Conservation (phyloP, 2,888 invertebrate genomes). For the Zaprionus bogoriensis region DNA sequence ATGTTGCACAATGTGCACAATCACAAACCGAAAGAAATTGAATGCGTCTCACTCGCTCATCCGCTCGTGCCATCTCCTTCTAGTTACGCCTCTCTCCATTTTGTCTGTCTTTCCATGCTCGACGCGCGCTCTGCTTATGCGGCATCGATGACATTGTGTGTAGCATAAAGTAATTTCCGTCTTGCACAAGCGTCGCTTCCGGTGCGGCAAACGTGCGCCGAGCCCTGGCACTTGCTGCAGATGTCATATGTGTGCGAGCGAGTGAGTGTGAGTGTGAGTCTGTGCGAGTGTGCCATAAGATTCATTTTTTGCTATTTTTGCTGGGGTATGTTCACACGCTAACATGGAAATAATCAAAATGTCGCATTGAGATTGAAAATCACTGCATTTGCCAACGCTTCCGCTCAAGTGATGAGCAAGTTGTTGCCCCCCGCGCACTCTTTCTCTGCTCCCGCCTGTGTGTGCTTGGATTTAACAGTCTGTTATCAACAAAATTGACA, state of each 20-base stretch:
- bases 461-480: conserved; percentile 40
- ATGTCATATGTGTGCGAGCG: conserved; percentile 43
- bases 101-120: conserved; percentile 33
- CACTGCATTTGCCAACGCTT: conserved; percentile 79
- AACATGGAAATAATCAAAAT: conserved; percentile 78
- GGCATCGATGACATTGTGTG: conserved; percentile 80
- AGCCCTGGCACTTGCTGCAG: conserved; percentile 75
- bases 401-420: conserved; percentile 77
- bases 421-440: conserved; percentile 48
- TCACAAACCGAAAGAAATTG: conserved; percentile 40
- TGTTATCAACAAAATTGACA: conserved; percentile 77
- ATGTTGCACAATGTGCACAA: conserved; percentile 46
- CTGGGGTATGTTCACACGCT: conserved; percentile 64
- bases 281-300: conserved; percentile 44
- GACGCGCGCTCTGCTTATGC: conserved; percentile 70
- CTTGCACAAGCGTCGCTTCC: conserved; percentile 79
- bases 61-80: background rate
- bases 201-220: conserved; percentile 77
- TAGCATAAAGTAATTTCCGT: conserved; percentile 80
- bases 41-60: background rate
- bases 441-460: conserved; percentile 17
- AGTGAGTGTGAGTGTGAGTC: conserved; percentile 10
- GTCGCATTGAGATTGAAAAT: conserved; percentile 78
- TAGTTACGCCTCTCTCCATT: conserved; percentile 6
- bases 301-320: conserved; percentile 44